Evolutionary conservation across 2,797 vertebrate species (phyloP).

Genomic region (Crocodylus rhombifer): DNA sequence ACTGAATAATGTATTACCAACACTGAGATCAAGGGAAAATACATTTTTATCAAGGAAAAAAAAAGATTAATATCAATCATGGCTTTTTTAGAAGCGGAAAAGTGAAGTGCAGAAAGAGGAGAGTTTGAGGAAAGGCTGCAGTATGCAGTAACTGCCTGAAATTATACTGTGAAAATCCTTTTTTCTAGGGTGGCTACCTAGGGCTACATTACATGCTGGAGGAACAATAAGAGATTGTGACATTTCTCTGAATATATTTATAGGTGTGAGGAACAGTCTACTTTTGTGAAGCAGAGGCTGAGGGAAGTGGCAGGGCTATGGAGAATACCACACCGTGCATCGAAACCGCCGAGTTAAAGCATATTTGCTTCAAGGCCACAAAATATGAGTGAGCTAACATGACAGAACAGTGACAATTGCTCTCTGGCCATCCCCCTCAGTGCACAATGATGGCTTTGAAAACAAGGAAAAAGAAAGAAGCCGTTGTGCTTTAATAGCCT

Average conservation of each 20-base stretch:
- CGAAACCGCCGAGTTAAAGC: constrained; percentile 12
- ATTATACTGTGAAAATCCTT: constrained; percentile 24
- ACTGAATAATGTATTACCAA: constrained; percentile 73
- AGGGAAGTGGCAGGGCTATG: constrained; percentile 23
- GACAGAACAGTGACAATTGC: constrained; percentile 26
- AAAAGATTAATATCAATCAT: constrained; percentile 74
- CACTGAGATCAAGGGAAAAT: constrained; percentile 52
- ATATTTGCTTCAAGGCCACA: constrained; percentile 50
- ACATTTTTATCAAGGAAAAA: constrained; percentile 50
- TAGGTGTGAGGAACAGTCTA: constrained; percentile 24
- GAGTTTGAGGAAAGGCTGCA: constrained; percentile 43
- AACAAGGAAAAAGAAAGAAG: constrained; percentile 25
- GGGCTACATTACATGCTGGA: constrained; percentile 29
- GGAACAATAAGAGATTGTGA: constrained; percentile 59
- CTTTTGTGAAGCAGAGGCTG: not conserved
- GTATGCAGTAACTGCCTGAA: constrained; percentile 32
- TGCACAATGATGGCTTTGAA: constrained; percentile 34
- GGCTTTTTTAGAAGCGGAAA: constrained; percentile 33
- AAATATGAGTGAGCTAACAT: constrained; percentile 18
- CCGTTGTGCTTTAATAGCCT: not conserved
- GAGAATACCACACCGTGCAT: not conserved
- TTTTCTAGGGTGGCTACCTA: constrained; percentile 9
- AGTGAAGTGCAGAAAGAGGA: constrained; percentile 52
- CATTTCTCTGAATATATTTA: constrained; percentile 25
- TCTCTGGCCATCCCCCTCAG: constrained; percentile 9